Conservation (phyloP, 2,797 vertebrate species). For the Enteromius argenteus region DNA sequence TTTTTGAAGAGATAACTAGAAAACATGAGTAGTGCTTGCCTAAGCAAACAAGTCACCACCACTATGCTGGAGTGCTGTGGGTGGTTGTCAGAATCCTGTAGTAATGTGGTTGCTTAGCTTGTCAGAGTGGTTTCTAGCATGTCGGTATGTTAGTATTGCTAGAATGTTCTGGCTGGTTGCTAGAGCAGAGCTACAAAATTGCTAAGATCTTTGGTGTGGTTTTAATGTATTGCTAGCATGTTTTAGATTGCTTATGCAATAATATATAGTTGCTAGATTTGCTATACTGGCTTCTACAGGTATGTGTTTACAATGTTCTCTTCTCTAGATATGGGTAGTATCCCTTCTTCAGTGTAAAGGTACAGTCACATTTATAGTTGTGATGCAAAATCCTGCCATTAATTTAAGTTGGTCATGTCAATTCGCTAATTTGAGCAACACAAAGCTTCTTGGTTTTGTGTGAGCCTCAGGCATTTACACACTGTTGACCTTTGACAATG, state of each 20-base stretch:
- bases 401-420: not conserved
- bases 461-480: not conserved
- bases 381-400: not conserved
- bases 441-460: not conserved
- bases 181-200: not conserved
- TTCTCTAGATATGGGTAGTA: not conserved
- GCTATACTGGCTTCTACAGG: not conserved
- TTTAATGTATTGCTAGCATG: not conserved
- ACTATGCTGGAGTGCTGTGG: not conserved
- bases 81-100: not conserved
- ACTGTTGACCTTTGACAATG: not conserved
- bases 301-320: not conserved
- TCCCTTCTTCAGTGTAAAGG: not conserved
- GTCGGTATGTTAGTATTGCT: not conserved
- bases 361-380: not conserved
- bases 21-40: slow-evolving; percentile 16
- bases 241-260: not conserved
- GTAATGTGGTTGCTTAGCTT: slow-evolving; percentile 11
- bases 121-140: not conserved
- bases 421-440: not conserved
- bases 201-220: not conserved
- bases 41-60: slow-evolving; percentile 17
- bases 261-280: not conserved
- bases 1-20: slow-evolving; percentile 31
- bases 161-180: not conserved